phyloP scores from a whole-genome alignment of 1,140 invertebrate genomes.

The Pachypeltis micranthus region DNA sequence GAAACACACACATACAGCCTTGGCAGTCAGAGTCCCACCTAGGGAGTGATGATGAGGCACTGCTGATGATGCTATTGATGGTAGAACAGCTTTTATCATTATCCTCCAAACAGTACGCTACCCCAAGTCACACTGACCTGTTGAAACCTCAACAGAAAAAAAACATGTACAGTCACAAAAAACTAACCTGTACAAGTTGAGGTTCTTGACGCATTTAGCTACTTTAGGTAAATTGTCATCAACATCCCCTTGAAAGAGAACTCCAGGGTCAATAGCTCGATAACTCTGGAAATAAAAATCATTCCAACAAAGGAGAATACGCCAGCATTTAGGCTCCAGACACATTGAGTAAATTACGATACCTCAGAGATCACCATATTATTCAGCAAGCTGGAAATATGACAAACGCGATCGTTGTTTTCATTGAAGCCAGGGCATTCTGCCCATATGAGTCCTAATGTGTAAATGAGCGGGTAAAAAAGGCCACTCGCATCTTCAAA shows the following conservation, averaged over 20 bases:
- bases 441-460: conserved; percentile 71
- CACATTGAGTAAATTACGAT: neutral
- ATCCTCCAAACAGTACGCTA: neutral
- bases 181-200: conserved; percentile 40
- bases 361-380: conserved; percentile 62
- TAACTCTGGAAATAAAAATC: conserved; percentile 25
- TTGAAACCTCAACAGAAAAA: neutral
- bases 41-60: no score
- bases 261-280: conserved; percentile 39
- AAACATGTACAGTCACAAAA: neutral
- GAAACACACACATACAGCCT: no score
- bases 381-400: conserved; percentile 58
- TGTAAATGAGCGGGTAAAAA: conserved; percentile 55
- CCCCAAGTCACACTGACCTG: neutral
- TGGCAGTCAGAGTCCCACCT: no score
- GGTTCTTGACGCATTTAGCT: conserved; percentile 36
- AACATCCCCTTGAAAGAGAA: conserved; percentile 60
- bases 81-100: neutral
- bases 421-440: conserved; percentile 67
- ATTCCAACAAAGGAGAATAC: no score
- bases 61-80: no score
- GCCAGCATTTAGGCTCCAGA: neutral
- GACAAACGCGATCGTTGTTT: conserved; percentile 43
- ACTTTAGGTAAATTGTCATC: conserved; percentile 46
- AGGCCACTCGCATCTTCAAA: conserved; percentile 48